A percentile compares a stretch with the other conserved stretches of the same genome.
phyloP scores from a whole-genome alignment of 2,113 vertebrate species.

The Lophius piscatorius region DNA sequence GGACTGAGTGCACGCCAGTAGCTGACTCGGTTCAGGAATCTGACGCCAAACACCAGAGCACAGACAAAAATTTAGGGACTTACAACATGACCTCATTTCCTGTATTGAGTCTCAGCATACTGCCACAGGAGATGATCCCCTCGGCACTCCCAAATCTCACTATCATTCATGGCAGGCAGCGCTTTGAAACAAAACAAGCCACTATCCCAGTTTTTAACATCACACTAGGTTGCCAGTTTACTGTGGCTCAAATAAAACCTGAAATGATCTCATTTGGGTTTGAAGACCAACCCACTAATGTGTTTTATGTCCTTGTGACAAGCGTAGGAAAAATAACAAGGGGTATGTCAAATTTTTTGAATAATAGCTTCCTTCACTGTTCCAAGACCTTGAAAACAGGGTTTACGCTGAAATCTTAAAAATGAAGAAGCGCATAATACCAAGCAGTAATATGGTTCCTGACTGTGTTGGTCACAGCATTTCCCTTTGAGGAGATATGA shows the following conservation, averaged over 20 bases:
- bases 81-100: conserved; percentile 73
- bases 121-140: conserved; percentile 63
- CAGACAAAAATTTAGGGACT: conserved; percentile 27
- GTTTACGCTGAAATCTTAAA: conserved; percentile 44
- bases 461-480: conserved; percentile 40
- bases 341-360: conserved; percentile 33
- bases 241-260: conserved; percentile 50
- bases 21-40: conserved; percentile 13
- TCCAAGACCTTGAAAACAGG: conserved; percentile 22
- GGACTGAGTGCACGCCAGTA: conserved; percentile 16
- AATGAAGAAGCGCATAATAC: conserved; percentile 44
- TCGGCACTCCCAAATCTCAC: conserved; percentile 16
- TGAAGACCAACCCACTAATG: conserved; percentile 23
- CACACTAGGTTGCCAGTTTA: conserved; percentile 17
- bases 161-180: conserved; percentile 3
- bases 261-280: conserved; percentile 53
- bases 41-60: conserved; percentile 35
- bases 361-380: conserved; percentile 32
- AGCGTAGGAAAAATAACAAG: conserved; percentile 5
- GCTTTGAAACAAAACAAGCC: conserved; percentile 25
- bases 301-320: conserved; percentile 36
- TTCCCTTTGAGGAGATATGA: conserved; percentile 59
- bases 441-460: conserved; percentile 13
- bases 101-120: conserved; percentile 71
- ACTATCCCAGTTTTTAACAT: conserved; percentile 26